Evolutionary conservation across 2,888 invertebrate genomes (phyloP).

Genomic region (Megamerina dolium): DNA sequence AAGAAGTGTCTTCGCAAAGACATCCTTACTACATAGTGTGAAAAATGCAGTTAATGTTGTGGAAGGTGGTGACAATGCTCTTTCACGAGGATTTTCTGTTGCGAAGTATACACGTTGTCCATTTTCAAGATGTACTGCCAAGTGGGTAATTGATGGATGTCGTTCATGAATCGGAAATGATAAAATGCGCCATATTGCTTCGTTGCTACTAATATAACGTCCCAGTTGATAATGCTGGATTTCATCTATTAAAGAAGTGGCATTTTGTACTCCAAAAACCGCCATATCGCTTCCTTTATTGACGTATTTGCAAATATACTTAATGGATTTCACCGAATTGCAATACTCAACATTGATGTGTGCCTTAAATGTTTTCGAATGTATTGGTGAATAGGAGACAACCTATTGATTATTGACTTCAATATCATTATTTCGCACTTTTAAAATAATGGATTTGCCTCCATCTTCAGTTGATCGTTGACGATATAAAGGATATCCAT

Average conservation of each 20-base stretch:
- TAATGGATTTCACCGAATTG: constrained; percentile 43
- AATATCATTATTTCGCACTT: constrained; percentile 1
- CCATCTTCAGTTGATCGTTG: constrained; percentile 16
- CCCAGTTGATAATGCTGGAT: constrained; percentile 17
- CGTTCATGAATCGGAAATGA: constrained; percentile 24
- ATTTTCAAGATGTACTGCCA: constrained; percentile 11
- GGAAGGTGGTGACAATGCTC: constrained; percentile 7
- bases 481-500: constrained; percentile 39
- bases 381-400: constrained; percentile 32
- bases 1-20: no score
- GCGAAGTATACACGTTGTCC: constrained; percentile 15
- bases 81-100: constrained; percentile 5
- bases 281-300: constrained; percentile 44
- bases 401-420: constrained; percentile 34
- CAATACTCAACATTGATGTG: constrained; percentile 48
- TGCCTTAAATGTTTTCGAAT: constrained; percentile 32
- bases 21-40: background rate
- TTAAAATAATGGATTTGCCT: constrained; percentile 1
- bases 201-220: constrained; percentile 16
- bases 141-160: constrained; percentile 15
- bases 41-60: constrained; percentile 11
- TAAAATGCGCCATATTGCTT: constrained; percentile 23
- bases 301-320: constrained; percentile 48
- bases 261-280: constrained; percentile 13
- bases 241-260: constrained; percentile 15